These are phyloP conservation scores for Takifugu rubripes DNA, from an alignment of 2,797 vertebrate genomes.

Conservation along the genomic window DNA sequence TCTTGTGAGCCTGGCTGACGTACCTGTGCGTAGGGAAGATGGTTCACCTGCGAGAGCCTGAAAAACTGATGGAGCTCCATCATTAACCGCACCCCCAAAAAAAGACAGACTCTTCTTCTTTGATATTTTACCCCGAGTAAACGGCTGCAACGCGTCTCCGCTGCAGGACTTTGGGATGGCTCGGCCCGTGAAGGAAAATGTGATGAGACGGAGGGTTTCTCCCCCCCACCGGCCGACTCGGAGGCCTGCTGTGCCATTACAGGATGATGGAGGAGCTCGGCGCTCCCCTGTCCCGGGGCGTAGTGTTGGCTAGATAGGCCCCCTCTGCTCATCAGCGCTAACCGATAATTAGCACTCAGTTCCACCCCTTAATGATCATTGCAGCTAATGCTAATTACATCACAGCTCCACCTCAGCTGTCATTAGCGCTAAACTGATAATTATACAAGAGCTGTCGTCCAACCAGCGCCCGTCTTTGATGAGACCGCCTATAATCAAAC, in stretches of 20 bases:
- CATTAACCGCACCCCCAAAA: not conserved
- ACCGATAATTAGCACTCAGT: slow-evolving; percentile 75
- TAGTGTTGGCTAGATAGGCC: slow-evolving; percentile 55
- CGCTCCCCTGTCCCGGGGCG: slow-evolving; percentile 50
- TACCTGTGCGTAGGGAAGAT: slow-evolving; percentile 5
- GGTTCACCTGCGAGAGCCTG: slow-evolving; percentile 6
- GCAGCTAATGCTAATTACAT: slow-evolving; percentile 75
- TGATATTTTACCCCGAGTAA: slow-evolving; percentile 35
- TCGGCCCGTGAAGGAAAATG: slow-evolving; percentile 39
- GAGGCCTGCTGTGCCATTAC: slow-evolving; percentile 59
- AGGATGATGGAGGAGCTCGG: slow-evolving; percentile 66
- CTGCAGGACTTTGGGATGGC: slow-evolving; percentile 45
- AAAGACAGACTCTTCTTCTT: slow-evolving; percentile 5
- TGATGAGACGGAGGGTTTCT: slow-evolving; percentile 35
- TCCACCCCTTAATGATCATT: slow-evolving; percentile 76
- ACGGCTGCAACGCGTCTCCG: slow-evolving; percentile 25
- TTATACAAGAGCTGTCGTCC: slow-evolving; percentile 47
- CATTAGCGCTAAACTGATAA: slow-evolving; percentile 62
- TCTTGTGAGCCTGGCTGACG: slow-evolving; percentile 44
- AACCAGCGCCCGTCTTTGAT: slow-evolving; percentile 31
- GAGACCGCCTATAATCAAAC: slow-evolving; percentile 24
- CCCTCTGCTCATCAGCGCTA: slow-evolving; percentile 68
- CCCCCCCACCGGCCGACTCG: slow-evolving; percentile 44
- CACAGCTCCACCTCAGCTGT: slow-evolving; percentile 64
- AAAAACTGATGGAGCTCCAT: not conserved